Percentiles rank a stretch among this genome's conserved stretches.
Conservation (phyloP, 2,797 vertebrate species). For the Buceros bicornis region DNA sequence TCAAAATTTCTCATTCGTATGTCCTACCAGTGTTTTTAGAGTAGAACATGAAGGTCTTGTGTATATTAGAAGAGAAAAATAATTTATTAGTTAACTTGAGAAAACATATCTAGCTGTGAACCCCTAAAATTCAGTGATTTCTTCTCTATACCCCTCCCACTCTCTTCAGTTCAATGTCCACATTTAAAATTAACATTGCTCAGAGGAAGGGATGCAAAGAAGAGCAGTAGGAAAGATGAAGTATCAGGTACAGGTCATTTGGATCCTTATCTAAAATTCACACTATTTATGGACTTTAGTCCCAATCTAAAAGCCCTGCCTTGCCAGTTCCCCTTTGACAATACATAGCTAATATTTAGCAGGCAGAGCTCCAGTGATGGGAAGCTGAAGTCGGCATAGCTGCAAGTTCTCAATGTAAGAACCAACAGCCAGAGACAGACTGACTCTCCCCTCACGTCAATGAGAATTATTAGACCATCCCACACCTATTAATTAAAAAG, state of each 20-base stretch:
- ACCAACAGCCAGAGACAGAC: background rate
- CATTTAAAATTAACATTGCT: background rate
- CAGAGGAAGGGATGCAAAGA: background rate
- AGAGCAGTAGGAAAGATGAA: background rate
- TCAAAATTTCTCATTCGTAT: background rate
- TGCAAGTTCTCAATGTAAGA: background rate
- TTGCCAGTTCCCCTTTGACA: background rate
- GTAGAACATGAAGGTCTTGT: background rate
- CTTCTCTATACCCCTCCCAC: background rate
- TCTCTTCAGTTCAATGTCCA: background rate
- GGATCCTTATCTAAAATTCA: background rate
- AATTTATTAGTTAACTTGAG: background rate
- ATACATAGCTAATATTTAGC: background rate
- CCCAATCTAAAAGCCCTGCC: background rate
- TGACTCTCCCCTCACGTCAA: background rate
- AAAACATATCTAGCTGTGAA: background rate
- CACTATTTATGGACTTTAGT: background rate
- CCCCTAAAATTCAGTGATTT: background rate
- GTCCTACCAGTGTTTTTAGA: background rate
- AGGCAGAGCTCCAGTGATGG: background rate
- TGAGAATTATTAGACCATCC: background rate
- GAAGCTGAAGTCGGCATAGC: background rate
- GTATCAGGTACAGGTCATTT: background rate
- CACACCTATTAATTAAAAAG: background rate
- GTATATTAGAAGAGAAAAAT: background rate